These are phyloP conservation scores for Syrmaticus mikado DNA, from an alignment of 2,113 vertebrate genomes.

Conservation along the genomic window DNA sequence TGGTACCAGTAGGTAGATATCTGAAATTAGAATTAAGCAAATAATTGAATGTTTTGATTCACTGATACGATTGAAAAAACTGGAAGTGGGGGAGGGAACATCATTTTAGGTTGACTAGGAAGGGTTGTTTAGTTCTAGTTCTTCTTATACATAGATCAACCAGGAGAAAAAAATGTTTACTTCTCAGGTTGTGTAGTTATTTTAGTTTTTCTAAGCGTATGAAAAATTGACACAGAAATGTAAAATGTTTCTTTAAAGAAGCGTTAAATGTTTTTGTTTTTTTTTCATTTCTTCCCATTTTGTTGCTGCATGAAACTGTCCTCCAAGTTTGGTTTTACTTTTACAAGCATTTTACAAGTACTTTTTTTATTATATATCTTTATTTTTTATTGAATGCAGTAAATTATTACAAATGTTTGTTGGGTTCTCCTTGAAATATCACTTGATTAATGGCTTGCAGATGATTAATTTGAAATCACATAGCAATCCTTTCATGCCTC, in stretches of 20 bases:
- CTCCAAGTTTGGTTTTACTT: not conserved
- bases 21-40: constrained; percentile 58
- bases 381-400: not conserved
- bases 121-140: not conserved
- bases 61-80: constrained; percentile 38
- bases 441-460: not conserved
- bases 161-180: not conserved
- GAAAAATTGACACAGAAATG: not conserved
- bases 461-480: not conserved
- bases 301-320: not conserved
- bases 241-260: not conserved
- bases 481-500: not conserved
- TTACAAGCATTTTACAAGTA: not conserved
- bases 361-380: not conserved
- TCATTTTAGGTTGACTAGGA: not conserved
- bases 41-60: constrained; percentile 68
- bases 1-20: constrained; percentile 48
- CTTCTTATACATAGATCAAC: not conserved
- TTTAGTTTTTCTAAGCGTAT: not conserved
- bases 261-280: not conserved
- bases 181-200: not conserved
- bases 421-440: not conserved
- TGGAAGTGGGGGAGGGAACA: constrained; percentile 7
- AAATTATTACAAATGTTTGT: not conserved
- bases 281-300: not conserved